A percentile compares a stretch with the other conserved stretches of the same genome.
Conservation (phyloP, 2,888 invertebrate genomes). For the Habrosyne pyritoides region DNA sequence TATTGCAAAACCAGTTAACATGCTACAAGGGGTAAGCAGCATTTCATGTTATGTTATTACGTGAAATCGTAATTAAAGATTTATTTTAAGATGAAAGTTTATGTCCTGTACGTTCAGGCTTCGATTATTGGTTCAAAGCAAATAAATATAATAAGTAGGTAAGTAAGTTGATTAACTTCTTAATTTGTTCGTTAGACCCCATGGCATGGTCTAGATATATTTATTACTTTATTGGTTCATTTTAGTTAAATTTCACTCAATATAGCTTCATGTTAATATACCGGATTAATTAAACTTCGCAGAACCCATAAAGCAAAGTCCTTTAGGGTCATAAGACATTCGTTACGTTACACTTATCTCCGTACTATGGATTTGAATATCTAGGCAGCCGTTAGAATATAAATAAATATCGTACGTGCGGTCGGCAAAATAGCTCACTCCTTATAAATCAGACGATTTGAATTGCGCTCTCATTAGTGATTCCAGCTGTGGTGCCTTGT, state of each 20-base stretch:
- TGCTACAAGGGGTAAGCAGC: neutral
- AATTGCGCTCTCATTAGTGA: constrained; percentile 80
- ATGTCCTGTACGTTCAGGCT: neutral
- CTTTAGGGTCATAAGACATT: constrained; percentile 43
- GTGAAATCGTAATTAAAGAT: too few species aligned
- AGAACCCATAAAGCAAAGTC: constrained; percentile 23
- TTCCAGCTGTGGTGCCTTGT: constrained; percentile 67
- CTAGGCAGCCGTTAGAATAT: constrained; percentile 67
- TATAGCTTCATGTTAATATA: too few species aligned
- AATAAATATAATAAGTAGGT: neutral
- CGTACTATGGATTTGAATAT: constrained; percentile 60
- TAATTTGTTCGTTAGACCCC: neutral
- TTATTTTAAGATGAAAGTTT: neutral
- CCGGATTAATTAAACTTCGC: constrained; percentile 20
- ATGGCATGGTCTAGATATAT: neutral
- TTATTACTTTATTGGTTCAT: neutral
- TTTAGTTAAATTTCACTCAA: neutral
- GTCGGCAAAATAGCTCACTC: constrained; percentile 73
- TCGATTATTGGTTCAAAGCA: neutral
- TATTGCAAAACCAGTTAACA: neutral
- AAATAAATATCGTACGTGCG: constrained; percentile 70
- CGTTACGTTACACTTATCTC: constrained; percentile 58
- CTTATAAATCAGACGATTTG: constrained; percentile 81
- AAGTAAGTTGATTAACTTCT: neutral
- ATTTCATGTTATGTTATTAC: neutral